Evolutionary conservation across 1,140 invertebrate genomes (phyloP), one percentile per base, ranked within the genome.

Genomic region (Phymastichus coffea): DNA sequence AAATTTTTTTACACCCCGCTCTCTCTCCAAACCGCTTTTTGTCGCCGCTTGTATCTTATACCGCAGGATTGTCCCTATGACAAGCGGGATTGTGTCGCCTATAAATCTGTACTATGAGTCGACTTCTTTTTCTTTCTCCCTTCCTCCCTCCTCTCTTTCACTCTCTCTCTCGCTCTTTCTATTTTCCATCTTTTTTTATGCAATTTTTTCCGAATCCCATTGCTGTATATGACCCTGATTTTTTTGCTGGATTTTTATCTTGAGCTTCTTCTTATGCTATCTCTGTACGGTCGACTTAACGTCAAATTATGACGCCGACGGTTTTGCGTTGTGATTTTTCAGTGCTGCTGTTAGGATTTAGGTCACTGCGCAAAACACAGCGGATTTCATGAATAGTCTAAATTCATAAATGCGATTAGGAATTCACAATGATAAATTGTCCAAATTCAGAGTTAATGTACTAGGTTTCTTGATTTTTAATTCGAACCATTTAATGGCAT

Each of bases 91-190:
- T 59, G 53, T 48, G 48, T 52, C 40, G 28, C 41, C n/a, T 25
- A 52, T 59, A 59, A 59, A 59, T 59, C 48, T 52, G 33, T 46
- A 44, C 47, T 46, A 46, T 37, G 53, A 46, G 48, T 52, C 40
- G 14, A 6, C 26, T 26, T n/a, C n/a, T n/a, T n/a, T n/a, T n/a
- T n/a, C n/a, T n/a, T n/a, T 30, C 54, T 47, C 20, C 0, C 30
- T 17, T 15, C 35, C 28, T 56, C 23, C 40, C 3, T 8, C 22
- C 22, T 30, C 40, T 38, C 8, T 30, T 30, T 30, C 12, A 4
- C n/a, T n/a, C n/a, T n/a, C n/a, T n/a, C n/a, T 30, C 12, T 44
- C 12, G 14, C 40, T 33, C 44, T 25, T 46, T 30, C 26, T 43
- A 41, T 58, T 43, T 58, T 58, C 44, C 46, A 51, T 51, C 22